Base-by-base conservation (phyloP, 2,888 invertebrate genomes). In the Tridacna gigas region DNA sequence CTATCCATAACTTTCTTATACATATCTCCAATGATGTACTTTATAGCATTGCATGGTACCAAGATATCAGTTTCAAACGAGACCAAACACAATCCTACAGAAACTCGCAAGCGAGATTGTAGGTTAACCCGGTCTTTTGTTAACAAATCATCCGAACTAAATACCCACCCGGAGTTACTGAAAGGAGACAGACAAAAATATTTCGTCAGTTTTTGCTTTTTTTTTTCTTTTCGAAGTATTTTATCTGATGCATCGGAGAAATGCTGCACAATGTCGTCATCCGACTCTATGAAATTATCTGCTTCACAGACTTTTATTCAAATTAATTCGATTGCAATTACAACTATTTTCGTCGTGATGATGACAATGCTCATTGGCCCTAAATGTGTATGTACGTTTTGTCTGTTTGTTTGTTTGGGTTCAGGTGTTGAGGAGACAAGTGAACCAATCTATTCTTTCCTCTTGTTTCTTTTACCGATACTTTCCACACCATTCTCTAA, bases 121-220 rank as follows among this genome's bases (percentile, higher is more conserved):
- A 47, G 69, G 69, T 69, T n/a, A 45, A 7, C 0, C 69, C 69
- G 20, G 18, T 4, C 69, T 69, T 22, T 69, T 69, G 69, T 69
- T 45, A 45, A 69, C 45, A 69, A 69, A 47, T 69, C 69, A 69
- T 69, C 69, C 69, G 47, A 69, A 69, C 20, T 69, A 69, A 69
- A 28, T 69, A 69, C 69, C 69, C 28, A 69, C 69, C 69, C 13
- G 45, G 18, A 45, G 45, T n/a, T 18, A 20, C 28, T 26, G 7
- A 9, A 0, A 47, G 45, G 45, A 69, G 45, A 45, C 69, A 69
- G 69, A 69, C 69, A 69, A 45, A 47, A 15, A 69, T 25, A 45
- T 45, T 69, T 45, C 45, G 18, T 25, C 63, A 25, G 25, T 13
- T 18, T 63, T 63, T 28, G 69, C 7, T 45, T 45, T 22, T n/a